Base-by-base conservation (phyloP, 2,113 vertebrate species). In the Platichthys flesus region DNA sequence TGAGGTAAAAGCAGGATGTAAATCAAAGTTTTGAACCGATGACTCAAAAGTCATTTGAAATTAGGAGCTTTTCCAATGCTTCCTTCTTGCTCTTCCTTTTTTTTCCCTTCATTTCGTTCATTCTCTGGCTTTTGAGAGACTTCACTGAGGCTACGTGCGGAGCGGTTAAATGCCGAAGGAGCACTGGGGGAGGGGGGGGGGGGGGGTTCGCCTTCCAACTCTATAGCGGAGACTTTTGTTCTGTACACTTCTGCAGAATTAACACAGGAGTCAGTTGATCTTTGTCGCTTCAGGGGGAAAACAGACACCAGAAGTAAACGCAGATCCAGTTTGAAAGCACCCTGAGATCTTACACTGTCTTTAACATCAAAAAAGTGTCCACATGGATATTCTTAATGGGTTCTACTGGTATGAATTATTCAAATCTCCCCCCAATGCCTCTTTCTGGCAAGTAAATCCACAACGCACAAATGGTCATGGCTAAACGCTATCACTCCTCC, bases 251-350 rank as follows among this genome's bases (percentile, higher is more conserved):
- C 74, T 77, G 16, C 81, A 76, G 82, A 87, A 90, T 88, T 90
- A 91, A 85, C 80, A 81, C 80, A 68, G 55, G 71, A 83, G 78
- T 84, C 62, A 78, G 89, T 92, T 92, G 91, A 91, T 90, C 82
- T 91, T 89, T 91, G 92, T 94, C 79, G 90, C 93, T 94, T 92
- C 87, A 61, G 90, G 92, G 93, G 82, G 83, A 88, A 54, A 91
- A 88, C 62, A 85, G 84, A 81, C 71, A 79, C 87, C 62, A 75
- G 24, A 66, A 88, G 78, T 84, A 60, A 89, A 86, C 78, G 77
- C 80, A 85, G 84, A 90, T 85, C 71, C 28, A 64, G 74, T 90
- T 78, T 87, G 88, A 92, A 91, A 90, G 73, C 75, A 83, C 77
- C 83, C 74, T 57, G 65, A 91, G 90, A 92, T 93, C 90, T 90